Evolutionary conservation across 2,888 invertebrate genomes (phyloP).

Genomic region (Lasioglossum leucozonium): DNA sequence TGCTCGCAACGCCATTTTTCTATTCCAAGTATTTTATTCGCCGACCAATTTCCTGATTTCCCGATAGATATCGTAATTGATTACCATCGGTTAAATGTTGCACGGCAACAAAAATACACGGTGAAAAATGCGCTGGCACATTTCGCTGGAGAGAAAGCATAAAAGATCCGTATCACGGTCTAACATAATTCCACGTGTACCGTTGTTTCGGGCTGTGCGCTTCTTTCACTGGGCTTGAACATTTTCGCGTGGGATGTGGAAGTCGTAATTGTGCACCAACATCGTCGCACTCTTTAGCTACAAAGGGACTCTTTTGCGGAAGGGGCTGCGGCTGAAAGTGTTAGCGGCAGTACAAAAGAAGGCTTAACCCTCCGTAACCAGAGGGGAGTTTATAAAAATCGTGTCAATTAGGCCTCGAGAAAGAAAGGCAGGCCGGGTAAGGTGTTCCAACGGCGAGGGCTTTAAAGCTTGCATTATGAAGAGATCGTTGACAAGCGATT

Average conservation of each 20-base stretch:
- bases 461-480: conserved; percentile 68
- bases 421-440: conserved; percentile 67
- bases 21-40: neutral
- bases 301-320: conserved; percentile 69
- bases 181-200: conserved; percentile 36
- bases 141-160: neutral
- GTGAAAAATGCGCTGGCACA: neutral
- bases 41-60: neutral
- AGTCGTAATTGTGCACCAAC: conserved; percentile 70
- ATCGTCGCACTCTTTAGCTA: conserved; percentile 65
- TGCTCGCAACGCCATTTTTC: neutral
- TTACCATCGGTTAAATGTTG: neutral
- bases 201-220: conserved; percentile 14
- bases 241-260: conserved; percentile 57
- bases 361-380: conserved; percentile 74
- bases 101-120: neutral
- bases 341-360: conserved; percentile 74
- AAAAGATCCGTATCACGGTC: neutral
- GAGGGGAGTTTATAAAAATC: conserved; percentile 79
- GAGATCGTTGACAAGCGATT: conserved; percentile 67
- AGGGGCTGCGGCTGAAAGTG: conserved; percentile 72
- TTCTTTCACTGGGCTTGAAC: conserved; percentile 34
- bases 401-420: conserved; percentile 80
- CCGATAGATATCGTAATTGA: neutral
- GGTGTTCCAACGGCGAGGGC: conserved; percentile 61